Evolutionary conservation across 1,140 invertebrate species (phyloP), one percentile per base, ranked within the genome.

Genomic region (Metaphire vulgaris): DNA sequence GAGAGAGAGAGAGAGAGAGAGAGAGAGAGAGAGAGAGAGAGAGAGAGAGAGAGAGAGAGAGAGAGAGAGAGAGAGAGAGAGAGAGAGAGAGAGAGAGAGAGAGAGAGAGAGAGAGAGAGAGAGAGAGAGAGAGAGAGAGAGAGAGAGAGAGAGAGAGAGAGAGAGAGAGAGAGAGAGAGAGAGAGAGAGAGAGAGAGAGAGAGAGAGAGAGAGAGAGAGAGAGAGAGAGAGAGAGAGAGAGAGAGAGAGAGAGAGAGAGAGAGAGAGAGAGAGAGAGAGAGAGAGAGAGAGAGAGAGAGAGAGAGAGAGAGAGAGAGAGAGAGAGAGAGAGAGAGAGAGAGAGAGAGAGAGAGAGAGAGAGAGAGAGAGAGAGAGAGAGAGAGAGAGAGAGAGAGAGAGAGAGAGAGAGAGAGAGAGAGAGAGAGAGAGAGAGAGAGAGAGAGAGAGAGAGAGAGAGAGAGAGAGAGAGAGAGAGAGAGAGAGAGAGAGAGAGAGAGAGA

Each of bases 1-100:
- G 41, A 56, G 41, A 56, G 41, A 56, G 41, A 56, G 41, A 56
- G 41, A 56, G 41, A 56, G 41, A 56, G 41, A 56, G 41, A 56
- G 41, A 56, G 41, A 56, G 41, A 56, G 41, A 56, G 41, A 56
- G 41, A 56, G 41, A 56, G 41, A 56, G 41, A 56, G 41, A 56
- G 41, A 56, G 41, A 56, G 41, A 56, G 41, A 56, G 41, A 56
- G 41, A 56, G 41, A 56, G 41, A 56, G 41, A 56, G 41, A 56
- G 41, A 56, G 41, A 56, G 41, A 56, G 41, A 56, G 41, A 56
- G 41, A 56, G 41, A 56, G 41, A 56, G 41, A 56, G 41, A 56
- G 41, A 56, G 41, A 56, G 41, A 56, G 41, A 56, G 41, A 56
- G 41, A 56, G 41, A 56, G 41, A 56, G 41, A 56, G 41, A 56